A percentile compares a stretch with the other conserved stretches of the same genome.
Conservation (phyloP, 1,140 invertebrate genomes). For the Drosophila littoralis region DNA sequence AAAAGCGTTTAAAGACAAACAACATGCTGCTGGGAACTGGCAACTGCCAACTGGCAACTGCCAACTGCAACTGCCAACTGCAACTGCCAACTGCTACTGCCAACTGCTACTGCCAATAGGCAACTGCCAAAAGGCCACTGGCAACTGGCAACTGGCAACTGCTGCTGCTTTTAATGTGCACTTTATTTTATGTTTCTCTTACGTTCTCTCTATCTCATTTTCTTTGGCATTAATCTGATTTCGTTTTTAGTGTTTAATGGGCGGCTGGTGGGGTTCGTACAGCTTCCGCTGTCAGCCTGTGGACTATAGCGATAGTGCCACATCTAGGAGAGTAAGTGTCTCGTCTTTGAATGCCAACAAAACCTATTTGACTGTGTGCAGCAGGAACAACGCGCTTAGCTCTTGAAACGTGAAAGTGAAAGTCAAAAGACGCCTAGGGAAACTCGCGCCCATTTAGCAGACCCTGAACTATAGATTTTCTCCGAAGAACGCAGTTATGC, state of each 20-base stretch:
- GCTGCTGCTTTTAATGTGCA: conserved; percentile 43
- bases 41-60: not conserved
- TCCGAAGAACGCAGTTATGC: conserved; percentile 19
- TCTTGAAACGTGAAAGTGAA: conserved; percentile 12
- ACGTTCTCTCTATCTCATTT: conserved; percentile 28
- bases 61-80: conserved; percentile 1
- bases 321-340: conserved; percentile 91
- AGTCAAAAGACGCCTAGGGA: not conserved
- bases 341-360: conserved; percentile 5
- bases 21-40: conserved; percentile 8
- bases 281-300: conserved; percentile 95
- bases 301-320: conserved; percentile 90
- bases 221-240: conserved; percentile 65
- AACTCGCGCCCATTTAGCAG: not conserved
- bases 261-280: conserved; percentile 91
- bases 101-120: conserved; percentile 11
- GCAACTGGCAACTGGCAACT: conserved; percentile 5
- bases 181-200: conserved; percentile 46
- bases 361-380: conserved; percentile 17
- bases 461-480: no score
- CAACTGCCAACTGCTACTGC: not conserved
- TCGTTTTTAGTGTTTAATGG: conserved; percentile 88
- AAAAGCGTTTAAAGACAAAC: conserved; percentile 30
- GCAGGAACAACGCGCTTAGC: conserved; percentile 14
- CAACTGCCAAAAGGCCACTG: not conserved